phyloP scores from a whole-genome alignment of 2,113 vertebrate species.

The Ageneiosus marmoratus region DNA sequence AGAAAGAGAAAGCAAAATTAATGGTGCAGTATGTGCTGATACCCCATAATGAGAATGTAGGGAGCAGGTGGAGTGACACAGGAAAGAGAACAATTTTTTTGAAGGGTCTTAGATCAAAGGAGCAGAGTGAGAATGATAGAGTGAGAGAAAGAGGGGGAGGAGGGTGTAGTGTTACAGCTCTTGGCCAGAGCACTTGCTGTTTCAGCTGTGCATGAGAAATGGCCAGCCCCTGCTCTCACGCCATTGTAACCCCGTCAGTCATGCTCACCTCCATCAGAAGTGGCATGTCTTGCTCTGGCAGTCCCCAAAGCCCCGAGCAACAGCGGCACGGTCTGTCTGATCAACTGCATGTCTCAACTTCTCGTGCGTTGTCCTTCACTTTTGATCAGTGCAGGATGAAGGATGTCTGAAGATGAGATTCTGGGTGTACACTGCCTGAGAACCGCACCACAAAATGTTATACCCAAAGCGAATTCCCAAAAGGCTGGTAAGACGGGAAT shows the following conservation, averaged over 20 bases:
- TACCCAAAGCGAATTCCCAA: not conserved
- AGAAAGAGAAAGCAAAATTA: constrained; percentile 23
- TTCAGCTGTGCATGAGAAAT: constrained; percentile 71
- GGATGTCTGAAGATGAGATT: not conserved
- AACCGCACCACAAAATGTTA: not conserved
- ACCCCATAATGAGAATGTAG: constrained; percentile 8
- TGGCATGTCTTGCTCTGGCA: constrained; percentile 25
- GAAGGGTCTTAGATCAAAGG: constrained; percentile 44
- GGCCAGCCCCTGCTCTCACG: constrained; percentile 71
- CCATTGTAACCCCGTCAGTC: constrained; percentile 62
- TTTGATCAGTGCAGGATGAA: not conserved
- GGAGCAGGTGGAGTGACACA: constrained; percentile 34
- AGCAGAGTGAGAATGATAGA: constrained; percentile 38
- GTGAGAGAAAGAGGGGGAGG: constrained; percentile 38
- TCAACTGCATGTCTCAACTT: not conserved
- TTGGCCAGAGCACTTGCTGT: constrained; percentile 66
- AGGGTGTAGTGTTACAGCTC: constrained; percentile 67
- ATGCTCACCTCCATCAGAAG: constrained; percentile 26
- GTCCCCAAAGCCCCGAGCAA: constrained; percentile 15
- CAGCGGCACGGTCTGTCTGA: constrained; percentile 18
- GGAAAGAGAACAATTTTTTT: constrained; percentile 21
- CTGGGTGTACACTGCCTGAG: not conserved
- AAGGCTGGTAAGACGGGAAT: not conserved
- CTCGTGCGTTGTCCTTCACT: constrained; percentile 1
- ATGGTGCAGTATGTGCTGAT: constrained; percentile 28